Base-by-base conservation (phyloP, 2,888 invertebrate species). In the Psylliodes chrysocephalus region DNA sequence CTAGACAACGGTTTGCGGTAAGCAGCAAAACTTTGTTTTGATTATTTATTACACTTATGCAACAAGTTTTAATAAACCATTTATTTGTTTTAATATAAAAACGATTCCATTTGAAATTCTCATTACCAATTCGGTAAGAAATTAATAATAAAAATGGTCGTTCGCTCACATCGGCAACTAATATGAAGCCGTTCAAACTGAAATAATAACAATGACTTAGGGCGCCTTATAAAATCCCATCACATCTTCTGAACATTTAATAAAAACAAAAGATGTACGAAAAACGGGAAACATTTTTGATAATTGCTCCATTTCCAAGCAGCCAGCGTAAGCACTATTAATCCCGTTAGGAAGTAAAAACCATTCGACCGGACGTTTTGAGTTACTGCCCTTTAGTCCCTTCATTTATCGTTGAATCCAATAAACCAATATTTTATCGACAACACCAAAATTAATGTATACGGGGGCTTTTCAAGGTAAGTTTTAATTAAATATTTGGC, bases 281-380 rank as follows among this genome's bases (percentile, higher is more conserved):
- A 17, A 54, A 46, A 15, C 35, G 17, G 30, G 69, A 64, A 72
- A 66, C 71, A 75, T 72, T 75, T 74, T 74, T 71, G 75, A 75
- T 77, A 78, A 78, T 78, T 76, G 74, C 72, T 54, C 69, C 68
- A 69, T 75, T 74, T 55, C 70, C 68, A 76, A 73, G 73, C 75
- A 72, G 76, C 66, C 65, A 71, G 73, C 76, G 76, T 76, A 75
- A 76, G 74, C 76, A 69, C 72, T 73, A 76, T 76, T 77, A 77
- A 78, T 77, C 76, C 72, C 71, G 71, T 69, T 72, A 75, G 75
- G 76, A 72, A 76, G 72, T 70, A 71, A 73, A 74, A 75, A 75
- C 74, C 73, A 71, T 75, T 75, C 71, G 70, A 64, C 68, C 60
- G 71, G 74, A 74, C 73, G 66, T 72, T 75, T 75, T 75, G 74